These are phyloP conservation scores for Salpingus planirostris DNA, from an alignment of 2,888 invertebrate genomes.

Conservation along the genomic window DNA sequence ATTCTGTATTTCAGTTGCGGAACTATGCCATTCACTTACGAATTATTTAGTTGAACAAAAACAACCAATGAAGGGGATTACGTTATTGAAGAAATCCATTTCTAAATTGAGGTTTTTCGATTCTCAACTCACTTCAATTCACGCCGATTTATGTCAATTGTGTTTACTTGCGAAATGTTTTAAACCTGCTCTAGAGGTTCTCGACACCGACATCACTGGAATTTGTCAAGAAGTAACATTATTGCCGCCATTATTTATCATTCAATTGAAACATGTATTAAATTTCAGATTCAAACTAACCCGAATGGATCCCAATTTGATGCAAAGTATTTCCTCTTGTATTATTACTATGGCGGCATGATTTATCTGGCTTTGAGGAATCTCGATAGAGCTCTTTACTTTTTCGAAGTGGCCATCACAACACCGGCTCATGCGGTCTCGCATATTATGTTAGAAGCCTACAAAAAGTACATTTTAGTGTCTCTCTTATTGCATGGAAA, in stretches of 20 bases:
- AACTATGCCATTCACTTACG: constrained; percentile 78
- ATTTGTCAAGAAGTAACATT: constrained; percentile 81
- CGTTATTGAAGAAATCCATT: constrained; percentile 73
- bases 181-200: constrained; percentile 79
- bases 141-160: constrained; percentile 87
- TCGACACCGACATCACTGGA: constrained; percentile 86
- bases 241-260: constrained; percentile 5
- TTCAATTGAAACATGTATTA: too few relatives aligned
- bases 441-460: constrained; percentile 94
- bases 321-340: constrained; percentile 82
- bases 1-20: constrained; percentile 59
- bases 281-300: constrained; percentile 31
- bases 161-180: constrained; percentile 86
- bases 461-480: constrained; percentile 92
- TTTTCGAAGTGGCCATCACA: constrained; percentile 91
- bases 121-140: constrained; percentile 87
- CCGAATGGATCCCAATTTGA: constrained; percentile 64
- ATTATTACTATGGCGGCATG: constrained; percentile 97
- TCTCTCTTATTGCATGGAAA: constrained; percentile 88
- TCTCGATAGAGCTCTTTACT: constrained; percentile 86
- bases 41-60: constrained; percentile 68
- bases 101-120: constrained; percentile 79
- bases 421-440: constrained; percentile 93
- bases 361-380: constrained; percentile 91
- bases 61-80: constrained; percentile 76